Base-by-base conservation (phyloP, 2,888 invertebrate genomes). In the Lasioglossum vierecki region DNA sequence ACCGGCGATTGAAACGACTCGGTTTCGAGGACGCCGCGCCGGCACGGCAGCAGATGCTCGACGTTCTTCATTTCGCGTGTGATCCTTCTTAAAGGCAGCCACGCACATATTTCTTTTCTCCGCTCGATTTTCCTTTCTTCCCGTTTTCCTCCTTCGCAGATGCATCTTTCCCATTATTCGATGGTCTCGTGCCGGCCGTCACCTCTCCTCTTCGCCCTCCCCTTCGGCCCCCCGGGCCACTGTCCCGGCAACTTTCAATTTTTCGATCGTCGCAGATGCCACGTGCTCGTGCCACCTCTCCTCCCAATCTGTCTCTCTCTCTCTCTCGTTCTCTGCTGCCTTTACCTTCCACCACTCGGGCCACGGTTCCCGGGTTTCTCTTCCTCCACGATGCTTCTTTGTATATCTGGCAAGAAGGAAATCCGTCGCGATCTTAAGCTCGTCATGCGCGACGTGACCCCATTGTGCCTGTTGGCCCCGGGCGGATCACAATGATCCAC, bases 181-280 rank as follows among this genome's bases (percentile, higher is more conserved):
- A 26, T 26, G 66, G 77, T 39, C 87, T 85, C 87, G 90, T 87
- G 90, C 78, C 85, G 76, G 70, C 83, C 80, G 85, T 63, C 78
- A 83, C 85, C 80, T 85, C 68, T 46, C 60, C 70, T 39, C 11
- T 63, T 41, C 30, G 39, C 44, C 44, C 35, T 8, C 13, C 46
- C 46, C n/a, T 22, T 4, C 5, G 2, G 22, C 76, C n/a, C 22
- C 13, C 73, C 22, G 18, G 9, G 22, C 71, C 72, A 8, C 18
- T 30, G 72, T 66, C 22, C 66, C 35, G 46, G 72, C 77, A 76
- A 82, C 81, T 84, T 91, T 83, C 82, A 82, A 87, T 88, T 83
- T 68, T 77, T 81, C 82, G 86, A 92, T 89, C 90, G 89, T 92
- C 86, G 86, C 91, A 91, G 91, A 92, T 92, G 91, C 86, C 91